These are phyloP conservation scores for Alectura lathami DNA, from an alignment of 2,113 vertebrate genomes.

Conservation along the genomic window DNA sequence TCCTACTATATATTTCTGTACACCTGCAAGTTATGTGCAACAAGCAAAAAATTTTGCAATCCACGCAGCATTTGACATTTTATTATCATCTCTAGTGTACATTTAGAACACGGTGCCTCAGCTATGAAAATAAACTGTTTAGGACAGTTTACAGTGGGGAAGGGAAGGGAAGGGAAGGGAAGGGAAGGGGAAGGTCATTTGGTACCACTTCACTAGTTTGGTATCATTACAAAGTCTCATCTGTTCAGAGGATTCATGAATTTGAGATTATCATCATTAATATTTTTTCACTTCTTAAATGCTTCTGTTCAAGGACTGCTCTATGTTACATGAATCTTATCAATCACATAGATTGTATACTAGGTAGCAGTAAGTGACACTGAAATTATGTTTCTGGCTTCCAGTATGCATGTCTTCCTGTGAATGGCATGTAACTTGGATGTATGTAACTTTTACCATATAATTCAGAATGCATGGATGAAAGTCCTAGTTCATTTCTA, in stretches of 20 bases:
- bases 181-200: neutral
- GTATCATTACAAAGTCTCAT: neutral
- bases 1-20: neutral
- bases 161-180: neutral
- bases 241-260: neutral
- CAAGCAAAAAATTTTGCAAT: slow-evolving; percentile 10
- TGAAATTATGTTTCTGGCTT: neutral
- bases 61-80: neutral
- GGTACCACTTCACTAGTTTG: accelerated
- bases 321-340: neutral
- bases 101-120: neutral
- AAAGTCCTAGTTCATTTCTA: neutral
- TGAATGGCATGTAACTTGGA: neutral
- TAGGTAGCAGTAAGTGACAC: neutral
- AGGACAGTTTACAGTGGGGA: neutral
- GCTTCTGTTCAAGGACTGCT: neutral
- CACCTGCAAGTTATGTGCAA: slow-evolving; percentile 32
- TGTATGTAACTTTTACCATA: neutral
- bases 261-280: neutral
- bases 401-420: neutral
- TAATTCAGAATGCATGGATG: neutral
- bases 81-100: neutral
- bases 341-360: neutral
- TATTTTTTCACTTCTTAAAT: neutral
- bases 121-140: neutral